Conservation (phyloP, 2,797 vertebrate genomes). For the Lemur catta region DNA sequence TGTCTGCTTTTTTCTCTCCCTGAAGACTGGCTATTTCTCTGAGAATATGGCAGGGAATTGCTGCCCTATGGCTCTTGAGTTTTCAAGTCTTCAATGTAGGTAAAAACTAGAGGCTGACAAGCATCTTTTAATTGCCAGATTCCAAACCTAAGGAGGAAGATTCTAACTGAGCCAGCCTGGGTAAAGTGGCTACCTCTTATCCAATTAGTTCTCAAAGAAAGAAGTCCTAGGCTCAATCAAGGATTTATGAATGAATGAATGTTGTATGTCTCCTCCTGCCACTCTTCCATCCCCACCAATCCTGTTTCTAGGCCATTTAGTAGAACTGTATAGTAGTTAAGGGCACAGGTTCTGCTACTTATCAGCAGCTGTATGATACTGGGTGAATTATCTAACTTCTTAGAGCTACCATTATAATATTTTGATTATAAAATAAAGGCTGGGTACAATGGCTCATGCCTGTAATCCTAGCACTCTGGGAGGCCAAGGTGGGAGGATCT, state of each 20-base stretch:
- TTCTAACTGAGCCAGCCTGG: not conserved
- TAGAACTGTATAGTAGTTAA: too few relatives aligned
- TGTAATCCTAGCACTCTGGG: too few relatives aligned
- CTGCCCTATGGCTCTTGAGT: not conserved
- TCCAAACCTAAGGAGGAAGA: not conserved
- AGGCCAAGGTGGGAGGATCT: too few relatives aligned
- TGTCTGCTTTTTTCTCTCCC: not conserved
- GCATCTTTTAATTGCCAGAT: not conserved
- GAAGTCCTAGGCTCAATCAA: not conserved
- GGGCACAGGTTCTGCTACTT: not conserved
- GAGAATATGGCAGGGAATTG: not conserved
- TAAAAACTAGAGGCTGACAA: not conserved
- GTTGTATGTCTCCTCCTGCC: not conserved
- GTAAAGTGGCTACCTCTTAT: not conserved
- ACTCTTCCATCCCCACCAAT: not conserved
- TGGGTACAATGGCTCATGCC: too few relatives aligned
- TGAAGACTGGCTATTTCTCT: not conserved
- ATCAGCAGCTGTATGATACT: not conserved
- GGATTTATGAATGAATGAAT: not conserved
- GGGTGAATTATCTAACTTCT: not conserved
- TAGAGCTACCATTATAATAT: not conserved
- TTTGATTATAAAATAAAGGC: not conserved
- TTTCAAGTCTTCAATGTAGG: not conserved
- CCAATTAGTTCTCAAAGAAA: not conserved
- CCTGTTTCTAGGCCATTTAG: not conserved